phyloP scores from a whole-genome alignment of 2,113 vertebrate species.

The Sylvia atricapilla region DNA sequence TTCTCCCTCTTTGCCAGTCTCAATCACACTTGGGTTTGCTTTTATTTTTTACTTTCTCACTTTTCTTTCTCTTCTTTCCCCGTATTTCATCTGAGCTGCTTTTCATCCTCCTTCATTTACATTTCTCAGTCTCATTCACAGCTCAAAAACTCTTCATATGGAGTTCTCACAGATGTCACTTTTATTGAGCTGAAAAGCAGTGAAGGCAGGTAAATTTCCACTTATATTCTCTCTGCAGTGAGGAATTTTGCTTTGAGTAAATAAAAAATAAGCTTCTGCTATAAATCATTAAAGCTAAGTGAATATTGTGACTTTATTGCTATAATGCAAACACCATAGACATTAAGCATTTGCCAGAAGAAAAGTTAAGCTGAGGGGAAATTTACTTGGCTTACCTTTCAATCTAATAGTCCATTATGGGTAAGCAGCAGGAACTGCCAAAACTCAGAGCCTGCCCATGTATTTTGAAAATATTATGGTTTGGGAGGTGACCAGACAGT shows the following conservation, averaged over 20 bases:
- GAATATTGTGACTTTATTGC: not conserved
- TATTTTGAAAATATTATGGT: not conserved
- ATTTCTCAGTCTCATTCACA: not conserved
- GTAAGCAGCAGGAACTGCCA: not conserved
- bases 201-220: not conserved
- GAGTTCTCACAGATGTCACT: not conserved
- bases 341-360: not conserved
- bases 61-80: not conserved
- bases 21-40: not conserved
- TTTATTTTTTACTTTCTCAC: not conserved
- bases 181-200: not conserved
- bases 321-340: not conserved
- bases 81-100: not conserved
- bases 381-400: not conserved
- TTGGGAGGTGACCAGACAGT: not conserved
- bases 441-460: not conserved
- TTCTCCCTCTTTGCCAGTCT: not conserved
- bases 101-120: not conserved
- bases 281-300: slow-evolving; percentile 14
- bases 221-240: not conserved
- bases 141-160: not conserved
- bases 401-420: not conserved
- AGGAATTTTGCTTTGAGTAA: not conserved
- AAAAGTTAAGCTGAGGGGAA: not conserved
- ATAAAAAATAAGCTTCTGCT: not conserved